Evolutionary conservation across 2,797 vertebrate species (phyloP), one percentile per base, ranked within the genome.

Genomic region (Rhynchonycteris naso): DNA sequence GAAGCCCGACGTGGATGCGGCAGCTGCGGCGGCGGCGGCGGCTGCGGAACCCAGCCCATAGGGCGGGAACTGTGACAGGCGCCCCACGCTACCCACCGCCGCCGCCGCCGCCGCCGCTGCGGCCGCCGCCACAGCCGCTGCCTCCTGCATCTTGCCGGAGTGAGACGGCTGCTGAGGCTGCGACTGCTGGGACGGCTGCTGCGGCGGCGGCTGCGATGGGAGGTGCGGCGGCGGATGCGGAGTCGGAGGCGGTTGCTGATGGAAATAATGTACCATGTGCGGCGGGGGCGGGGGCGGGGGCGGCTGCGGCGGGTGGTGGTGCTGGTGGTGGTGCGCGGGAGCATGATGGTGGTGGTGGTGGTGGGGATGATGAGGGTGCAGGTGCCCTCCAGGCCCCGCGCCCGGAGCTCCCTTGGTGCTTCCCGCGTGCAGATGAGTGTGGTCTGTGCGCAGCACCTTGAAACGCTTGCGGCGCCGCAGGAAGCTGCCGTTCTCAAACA

Each of bases 401-500:
- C 99, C 98, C 84, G 88, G 82, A 12, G 94, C 79, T 28, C 96
- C 76, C 86, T 97, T 97, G 88, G 85, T 6, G 95, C 89, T 78
- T 2, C 94, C 97, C 0, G 98, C 95, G 33, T 97, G 98, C 95
- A 98, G 81, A 95, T 98, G 98, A 2, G 98, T 92, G 83, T 94
- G 97, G 82, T 98, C 98, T 0, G 98, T 96, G 43, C 98, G 98
- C 89, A 97, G 94, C 92, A 99, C 98, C 98, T 99, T 99, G 98
- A 99, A 99, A 93, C 99, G 99, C 97, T 99, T 99, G 59, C 99
- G 98, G 96, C 99, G 99, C 79, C 99, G 98, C 68, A 99, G 98
- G 97, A 99, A 99, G 97, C 99, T 99, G 92, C 99, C 99, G 95
- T 99, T 99, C 97, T 99, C 99, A 35, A 99, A 99, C 99, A 99